Percentiles rank a stretch among this genome's conserved stretches.
Evolutionary conservation across 1,140 invertebrate species (phyloP).

Genomic region (Phortica variegata): DNA sequence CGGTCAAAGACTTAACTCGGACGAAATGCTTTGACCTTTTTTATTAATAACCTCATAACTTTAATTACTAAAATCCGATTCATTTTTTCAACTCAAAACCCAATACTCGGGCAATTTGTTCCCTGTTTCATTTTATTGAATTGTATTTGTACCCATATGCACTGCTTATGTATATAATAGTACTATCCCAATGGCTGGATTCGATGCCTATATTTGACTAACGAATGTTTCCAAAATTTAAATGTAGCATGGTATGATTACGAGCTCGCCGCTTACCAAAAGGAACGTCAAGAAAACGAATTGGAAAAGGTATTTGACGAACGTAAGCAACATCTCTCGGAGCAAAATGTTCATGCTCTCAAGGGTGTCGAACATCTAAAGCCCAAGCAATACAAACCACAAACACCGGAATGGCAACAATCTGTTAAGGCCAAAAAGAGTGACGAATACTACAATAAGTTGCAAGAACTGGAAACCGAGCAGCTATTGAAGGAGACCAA

Average conservation of each 20-base stretch:
- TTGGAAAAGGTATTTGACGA: constrained; percentile 86
- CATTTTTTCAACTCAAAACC: too few species aligned
- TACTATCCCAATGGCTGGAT: too few species aligned
- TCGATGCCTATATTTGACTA: too few species aligned
- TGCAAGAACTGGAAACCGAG: constrained; percentile 80
- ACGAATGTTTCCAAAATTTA: constrained; percentile 5
- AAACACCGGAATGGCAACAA: constrained; percentile 81
- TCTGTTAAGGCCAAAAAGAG: constrained; percentile 77
- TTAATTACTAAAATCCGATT: constrained; percentile 8
- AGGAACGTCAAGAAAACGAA: constrained; percentile 80
- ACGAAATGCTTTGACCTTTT: too few species aligned
- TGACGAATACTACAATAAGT: constrained; percentile 80
- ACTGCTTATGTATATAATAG: background rate
- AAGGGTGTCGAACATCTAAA: constrained; percentile 66
- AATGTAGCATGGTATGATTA: constrained; percentile 87
- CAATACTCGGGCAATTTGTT: constrained; percentile 48
- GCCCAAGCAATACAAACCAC: constrained; percentile 69
- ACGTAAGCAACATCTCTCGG: constrained; percentile 67
- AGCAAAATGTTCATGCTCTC: constrained; percentile 64
- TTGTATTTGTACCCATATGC: constrained; percentile 14
- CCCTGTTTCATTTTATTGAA: too few species aligned
- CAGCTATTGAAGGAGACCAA: constrained; percentile 80
- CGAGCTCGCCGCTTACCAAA: constrained; percentile 80
- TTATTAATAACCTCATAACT: too few species aligned
- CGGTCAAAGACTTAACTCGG: too few species aligned